Evolutionary conservation across 2,113 vertebrate species (phyloP).

Genomic region (Tautogolabrus adspersus): DNA sequence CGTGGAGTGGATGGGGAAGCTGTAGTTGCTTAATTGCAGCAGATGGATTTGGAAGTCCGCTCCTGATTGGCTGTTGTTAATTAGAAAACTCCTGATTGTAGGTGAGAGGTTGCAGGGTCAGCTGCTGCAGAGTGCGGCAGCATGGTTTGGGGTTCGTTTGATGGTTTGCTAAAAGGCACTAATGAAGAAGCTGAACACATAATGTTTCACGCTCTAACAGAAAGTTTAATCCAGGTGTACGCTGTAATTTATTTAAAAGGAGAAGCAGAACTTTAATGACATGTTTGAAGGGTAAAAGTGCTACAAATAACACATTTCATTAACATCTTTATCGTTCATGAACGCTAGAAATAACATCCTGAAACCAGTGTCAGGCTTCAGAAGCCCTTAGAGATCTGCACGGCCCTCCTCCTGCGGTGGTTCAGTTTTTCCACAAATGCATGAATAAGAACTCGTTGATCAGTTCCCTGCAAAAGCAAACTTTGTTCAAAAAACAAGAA

Average conservation of each 20-base stretch:
- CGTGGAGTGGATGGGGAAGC: not conserved
- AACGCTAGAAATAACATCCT: too few relatives aligned
- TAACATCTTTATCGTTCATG: too few relatives aligned
- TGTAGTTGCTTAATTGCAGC: not conserved
- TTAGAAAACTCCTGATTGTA: not conserved
- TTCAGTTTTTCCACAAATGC: too few relatives aligned
- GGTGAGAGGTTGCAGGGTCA: not conserved
- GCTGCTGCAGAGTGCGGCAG: not conserved
- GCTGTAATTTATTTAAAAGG: not conserved
- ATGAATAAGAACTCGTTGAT: too few relatives aligned
- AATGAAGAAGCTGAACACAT: not conserved
- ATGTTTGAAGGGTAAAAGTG: too few relatives aligned
- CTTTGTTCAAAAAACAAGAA: not conserved
- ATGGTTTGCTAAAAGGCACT: not conserved
- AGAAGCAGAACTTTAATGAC: too few relatives aligned
- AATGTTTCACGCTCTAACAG: too few relatives aligned
- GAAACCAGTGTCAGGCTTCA: too few relatives aligned
- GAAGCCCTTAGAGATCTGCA: too few relatives aligned
- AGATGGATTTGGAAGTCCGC: not conserved
- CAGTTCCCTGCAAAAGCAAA: too few relatives aligned
- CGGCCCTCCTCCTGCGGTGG: too few relatives aligned
- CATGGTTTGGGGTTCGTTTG: not conserved
- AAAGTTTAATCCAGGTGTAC: not conserved
- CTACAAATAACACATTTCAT: too few relatives aligned
- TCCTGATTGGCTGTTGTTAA: slow-evolving; percentile 37